Evolutionary conservation across 2,113 vertebrate genomes (phyloP).

Genomic region (Anseranas semipalmata): DNA sequence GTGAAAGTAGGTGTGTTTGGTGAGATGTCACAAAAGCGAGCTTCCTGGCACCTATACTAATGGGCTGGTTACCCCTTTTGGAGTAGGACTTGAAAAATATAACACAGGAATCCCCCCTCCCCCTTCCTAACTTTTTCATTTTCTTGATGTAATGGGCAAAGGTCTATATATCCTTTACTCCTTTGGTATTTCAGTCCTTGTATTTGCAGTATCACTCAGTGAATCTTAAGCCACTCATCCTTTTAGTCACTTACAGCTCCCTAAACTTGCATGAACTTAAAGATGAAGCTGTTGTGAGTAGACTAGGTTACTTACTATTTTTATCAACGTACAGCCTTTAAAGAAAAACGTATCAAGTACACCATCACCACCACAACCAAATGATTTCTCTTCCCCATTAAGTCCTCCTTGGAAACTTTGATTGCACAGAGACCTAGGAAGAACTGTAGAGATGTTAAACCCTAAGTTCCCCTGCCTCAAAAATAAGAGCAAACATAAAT

Average conservation of each 20-base stretch:
- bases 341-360: conserved; percentile 1
- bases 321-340: conserved; percentile 41
- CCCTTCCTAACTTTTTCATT: conserved; percentile 68
- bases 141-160: conserved; percentile 74
- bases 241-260: conserved; percentile 66
- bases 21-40: conserved; percentile 71
- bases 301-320: conserved; percentile 34
- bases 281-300: conserved; percentile 55
- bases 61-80: conserved; percentile 75
- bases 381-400: conserved; percentile 61
- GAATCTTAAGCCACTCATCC: conserved; percentile 66
- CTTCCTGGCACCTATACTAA: conserved; percentile 77
- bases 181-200: conserved; percentile 72
- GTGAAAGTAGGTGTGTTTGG: conserved; percentile 70
- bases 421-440: conserved; percentile 33
- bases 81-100: conserved; percentile 70
- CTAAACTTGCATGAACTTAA: conserved; percentile 68
- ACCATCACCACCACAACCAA: conserved; percentile 47
- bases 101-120: conserved; percentile 54
- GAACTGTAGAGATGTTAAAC: conserved; percentile 42
- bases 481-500: conserved; percentile 66
- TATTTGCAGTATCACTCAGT: conserved; percentile 71
- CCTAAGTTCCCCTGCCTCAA: conserved; percentile 46
- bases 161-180: conserved; percentile 72
- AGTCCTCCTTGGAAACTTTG: conserved; percentile 43